Evolutionary conservation across 1,140 invertebrate species (phyloP).

Genomic region (Orchestia grillus): DNA sequence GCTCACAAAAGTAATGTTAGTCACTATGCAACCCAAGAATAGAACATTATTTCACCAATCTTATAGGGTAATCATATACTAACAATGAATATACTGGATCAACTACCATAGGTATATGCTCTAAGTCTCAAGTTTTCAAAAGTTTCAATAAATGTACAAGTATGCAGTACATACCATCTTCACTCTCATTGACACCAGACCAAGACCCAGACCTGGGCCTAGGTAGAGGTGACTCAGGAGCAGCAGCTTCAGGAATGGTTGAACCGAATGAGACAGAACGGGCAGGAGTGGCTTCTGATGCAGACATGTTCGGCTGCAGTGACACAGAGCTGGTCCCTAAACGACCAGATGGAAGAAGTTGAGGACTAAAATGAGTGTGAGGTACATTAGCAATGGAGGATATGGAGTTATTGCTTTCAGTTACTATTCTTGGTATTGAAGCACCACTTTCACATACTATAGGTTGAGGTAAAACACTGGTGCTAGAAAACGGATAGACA

Average conservation of each 20-base stretch:
- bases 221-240: conserved; percentile 9
- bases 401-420: neutral
- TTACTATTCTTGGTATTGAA: neutral
- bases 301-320: neutral
- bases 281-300: neutral
- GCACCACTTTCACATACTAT: neutral
- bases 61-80: too few relatives aligned
- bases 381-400: neutral
- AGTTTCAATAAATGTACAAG: neutral
- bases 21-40: too few relatives aligned
- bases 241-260: neutral
- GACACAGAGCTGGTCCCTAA: neutral
- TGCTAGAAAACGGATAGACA: neutral
- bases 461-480: conserved; percentile 25
- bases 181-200: conserved; percentile 67
- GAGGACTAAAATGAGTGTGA: neutral
- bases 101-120: too few relatives aligned
- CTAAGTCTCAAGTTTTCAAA: too few relatives aligned
- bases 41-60: too few relatives aligned
- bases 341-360: neutral
- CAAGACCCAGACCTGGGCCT: conserved; percentile 65
- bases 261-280: neutral
- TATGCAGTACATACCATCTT: conserved; percentile 61
- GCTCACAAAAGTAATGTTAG: too few relatives aligned
- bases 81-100: too few relatives aligned